These are phyloP conservation scores for Tricholauxania praeusta DNA, from an alignment of 2,888 invertebrate species.

Conservation along the genomic window DNA sequence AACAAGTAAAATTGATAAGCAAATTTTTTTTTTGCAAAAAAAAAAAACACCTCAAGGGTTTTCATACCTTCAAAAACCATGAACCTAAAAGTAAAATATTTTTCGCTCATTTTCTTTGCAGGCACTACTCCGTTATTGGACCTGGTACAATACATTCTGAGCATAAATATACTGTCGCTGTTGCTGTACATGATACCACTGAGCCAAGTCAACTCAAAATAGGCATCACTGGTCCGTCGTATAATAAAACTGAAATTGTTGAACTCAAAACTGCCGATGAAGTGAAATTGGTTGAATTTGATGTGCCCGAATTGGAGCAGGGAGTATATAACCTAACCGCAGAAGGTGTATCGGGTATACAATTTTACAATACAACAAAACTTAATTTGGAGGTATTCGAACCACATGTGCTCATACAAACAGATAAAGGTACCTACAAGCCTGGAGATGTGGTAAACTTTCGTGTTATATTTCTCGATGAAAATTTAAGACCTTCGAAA, in stretches of 20 bases:
- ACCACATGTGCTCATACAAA: conserved; percentile 81
- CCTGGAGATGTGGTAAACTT: conserved; percentile 87
- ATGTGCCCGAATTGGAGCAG: conserved; percentile 52
- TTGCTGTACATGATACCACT: conserved; percentile 70
- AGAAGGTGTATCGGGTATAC: conserved; percentile 78
- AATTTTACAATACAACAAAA: conserved; percentile 80
- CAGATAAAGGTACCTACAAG: conserved; percentile 92
- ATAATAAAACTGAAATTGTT: conserved; percentile 55
- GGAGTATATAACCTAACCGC: conserved; percentile 83
- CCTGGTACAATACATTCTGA: conserved; percentile 84
- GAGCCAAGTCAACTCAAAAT: conserved; percentile 56
- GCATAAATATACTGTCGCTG: conserved; percentile 84
- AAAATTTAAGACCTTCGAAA: conserved; percentile 77
- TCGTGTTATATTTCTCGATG: conserved; percentile 71
- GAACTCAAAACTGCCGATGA: conserved; percentile 51
- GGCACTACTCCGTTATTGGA: conserved; percentile 81
- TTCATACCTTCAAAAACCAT: too few relatives aligned
- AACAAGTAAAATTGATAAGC: too few relatives aligned
- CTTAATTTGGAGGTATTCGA: conserved; percentile 72
- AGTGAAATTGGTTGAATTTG: conserved; percentile 54
- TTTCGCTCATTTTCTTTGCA: conserved; percentile 29
- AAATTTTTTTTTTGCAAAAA: too few relatives aligned
- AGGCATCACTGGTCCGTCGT: conserved; percentile 58
- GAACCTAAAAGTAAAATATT: neutral
- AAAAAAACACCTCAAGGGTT: too few relatives aligned